Evolutionary conservation across 1,140 invertebrate genomes (phyloP), one percentile per base, ranked within the genome.

Genomic region (Eufriesea mexicana): DNA sequence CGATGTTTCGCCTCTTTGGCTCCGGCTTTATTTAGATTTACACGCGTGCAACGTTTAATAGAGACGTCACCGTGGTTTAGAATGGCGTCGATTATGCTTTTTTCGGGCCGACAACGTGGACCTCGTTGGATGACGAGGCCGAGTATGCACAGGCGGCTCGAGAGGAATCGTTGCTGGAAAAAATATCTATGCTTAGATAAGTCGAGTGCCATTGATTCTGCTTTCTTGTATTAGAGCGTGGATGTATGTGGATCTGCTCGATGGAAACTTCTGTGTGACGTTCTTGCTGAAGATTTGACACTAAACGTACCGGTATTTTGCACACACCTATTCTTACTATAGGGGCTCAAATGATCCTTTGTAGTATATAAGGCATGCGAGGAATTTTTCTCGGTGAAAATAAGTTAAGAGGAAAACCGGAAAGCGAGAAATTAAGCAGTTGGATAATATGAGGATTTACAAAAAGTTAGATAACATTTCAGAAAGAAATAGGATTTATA

Each of bases 201-300:
- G 18, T 64, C 28, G 14, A 66, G 64, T 14, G 20, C 20, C 5
- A 20, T n/a, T 66, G 28, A 45, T 45, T 66, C 20, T 45, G 10
- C 0, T 35, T 66, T 45, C 16, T 35, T 42, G 0, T 45, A 20
- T n/a, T 66, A 12, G 64, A 20, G 20, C 7, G 35, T 16, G 45
- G 10, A 0, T 10, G 42, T 35, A 45, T 35, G 35, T 35, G 35
- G 35, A 66, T 42, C 20, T 23, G 35, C 12, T 20, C 42, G 18
- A 7, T 23, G 42, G 23, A 42, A 45, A 23, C 45, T 66, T 23
- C 64, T 45, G 9, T 20, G 5, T 35, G 9, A 23, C 23, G 5
- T 20, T 66, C 2, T 23, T 66, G n/a, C 14, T 76, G n/a, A 82
- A 84, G 35, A 35, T 35, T 35, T 35, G n/a, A n/a, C n/a, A n/a